Evolutionary conservation across 1,140 invertebrate genomes (phyloP).

Genomic region (Drosophila equinoxialis): DNA sequence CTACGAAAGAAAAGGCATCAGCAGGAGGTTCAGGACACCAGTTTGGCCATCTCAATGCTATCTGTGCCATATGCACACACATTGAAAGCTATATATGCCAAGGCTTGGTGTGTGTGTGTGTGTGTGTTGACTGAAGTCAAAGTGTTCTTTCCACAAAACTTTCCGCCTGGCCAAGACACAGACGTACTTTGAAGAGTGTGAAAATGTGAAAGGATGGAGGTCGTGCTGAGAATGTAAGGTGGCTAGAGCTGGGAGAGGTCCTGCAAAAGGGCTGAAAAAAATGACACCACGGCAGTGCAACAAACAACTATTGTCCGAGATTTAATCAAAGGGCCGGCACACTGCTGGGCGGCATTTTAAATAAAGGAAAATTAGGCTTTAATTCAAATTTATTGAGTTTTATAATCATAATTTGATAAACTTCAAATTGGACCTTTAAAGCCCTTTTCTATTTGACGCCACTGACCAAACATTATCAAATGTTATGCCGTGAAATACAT

Average conservation of each 20-base stretch:
- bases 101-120: conserved; percentile 6
- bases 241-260: no score
- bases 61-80: conserved; percentile 30
- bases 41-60: conserved; percentile 52
- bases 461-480: no score
- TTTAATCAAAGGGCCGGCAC: no score
- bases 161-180: conserved; percentile 32
- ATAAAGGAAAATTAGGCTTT: no score
- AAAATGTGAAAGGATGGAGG: no score
- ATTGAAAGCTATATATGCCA: conserved; percentile 14
- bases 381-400: no score
- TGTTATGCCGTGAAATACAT: conserved; percentile 38
- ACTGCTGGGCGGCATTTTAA: no score
- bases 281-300: no score
- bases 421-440: neutral
- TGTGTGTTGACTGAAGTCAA: conserved; percentile 40
- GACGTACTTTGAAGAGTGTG: conserved; percentile 27
- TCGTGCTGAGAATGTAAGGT: no score
- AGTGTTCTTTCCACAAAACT: conserved; percentile 59
- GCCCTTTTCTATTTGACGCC: conserved; percentile 1
- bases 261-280: no score
- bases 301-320: no score
- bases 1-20: neutral
- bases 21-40: neutral
- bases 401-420: no score